These are phyloP conservation scores for Ylistrum balloti DNA, from an alignment of 1,140 invertebrate genomes.

Conservation along the genomic window DNA sequence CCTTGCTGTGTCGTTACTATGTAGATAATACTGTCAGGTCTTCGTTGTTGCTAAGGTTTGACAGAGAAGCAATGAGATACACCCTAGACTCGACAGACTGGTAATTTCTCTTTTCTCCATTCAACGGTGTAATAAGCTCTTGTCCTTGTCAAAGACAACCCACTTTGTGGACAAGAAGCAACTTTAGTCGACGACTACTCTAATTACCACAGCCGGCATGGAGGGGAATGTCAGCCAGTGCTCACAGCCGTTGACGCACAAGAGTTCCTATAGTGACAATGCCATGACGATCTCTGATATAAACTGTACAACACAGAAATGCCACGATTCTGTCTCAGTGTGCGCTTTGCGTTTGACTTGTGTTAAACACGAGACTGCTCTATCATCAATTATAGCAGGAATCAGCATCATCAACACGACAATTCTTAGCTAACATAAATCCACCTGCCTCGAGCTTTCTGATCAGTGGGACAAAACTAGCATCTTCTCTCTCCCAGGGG, in stretches of 20 bases:
- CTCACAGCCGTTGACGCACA: constrained; percentile 23
- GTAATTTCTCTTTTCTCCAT: not conserved
- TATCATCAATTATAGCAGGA: constrained; percentile 35
- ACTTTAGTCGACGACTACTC: constrained; percentile 15
- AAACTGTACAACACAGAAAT: not conserved
- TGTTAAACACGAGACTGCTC: not conserved
- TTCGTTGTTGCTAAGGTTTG: not conserved
- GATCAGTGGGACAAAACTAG: constrained; percentile 22
- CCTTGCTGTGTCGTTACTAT: not conserved
- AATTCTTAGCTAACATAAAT: constrained; percentile 40
- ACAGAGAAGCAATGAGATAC: not conserved
- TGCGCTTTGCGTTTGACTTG: not conserved
- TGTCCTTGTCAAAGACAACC: constrained; percentile 37
- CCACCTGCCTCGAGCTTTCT: constrained; percentile 8
- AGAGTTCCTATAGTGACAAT: constrained; percentile 34
- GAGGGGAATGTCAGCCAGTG: not conserved
- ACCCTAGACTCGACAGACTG: not conserved
- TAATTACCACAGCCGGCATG: not conserved
- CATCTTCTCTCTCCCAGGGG: constrained; percentile 19
- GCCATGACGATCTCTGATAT: constrained; percentile 21
- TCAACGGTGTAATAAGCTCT: constrained; percentile 33
- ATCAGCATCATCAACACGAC: constrained; percentile 38
- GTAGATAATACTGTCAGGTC: constrained; percentile 22
- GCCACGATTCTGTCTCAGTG: not conserved
- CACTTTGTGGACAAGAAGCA: not conserved